A percentile compares a stretch with the other conserved stretches of the same genome.
Evolutionary conservation across 2,113 vertebrate species (phyloP).

Genomic region (Merops nubicus): DNA sequence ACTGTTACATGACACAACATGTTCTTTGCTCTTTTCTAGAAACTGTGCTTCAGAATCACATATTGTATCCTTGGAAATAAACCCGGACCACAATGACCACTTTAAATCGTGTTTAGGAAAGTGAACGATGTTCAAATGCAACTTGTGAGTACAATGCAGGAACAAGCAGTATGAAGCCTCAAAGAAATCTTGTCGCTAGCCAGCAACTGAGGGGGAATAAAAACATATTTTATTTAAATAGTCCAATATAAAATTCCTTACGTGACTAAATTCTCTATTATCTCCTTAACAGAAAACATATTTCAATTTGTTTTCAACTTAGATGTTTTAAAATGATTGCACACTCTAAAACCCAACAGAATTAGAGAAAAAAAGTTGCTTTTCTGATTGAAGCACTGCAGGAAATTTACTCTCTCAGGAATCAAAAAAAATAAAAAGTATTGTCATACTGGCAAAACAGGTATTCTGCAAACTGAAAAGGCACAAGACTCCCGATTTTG

Average conservation of each 20-base stretch:
- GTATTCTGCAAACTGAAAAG: slow-evolving; percentile 70
- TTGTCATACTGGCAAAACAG: slow-evolving; percentile 44
- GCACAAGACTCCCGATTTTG: slow-evolving; percentile 68
- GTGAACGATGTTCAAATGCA: slow-evolving; percentile 33
- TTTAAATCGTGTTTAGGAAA: slow-evolving; percentile 40
- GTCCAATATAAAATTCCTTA: slow-evolving; percentile 75
- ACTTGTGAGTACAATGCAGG: slow-evolving; percentile 59
- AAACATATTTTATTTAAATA: slow-evolving; percentile 76
- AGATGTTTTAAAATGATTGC: slow-evolving; percentile 69
- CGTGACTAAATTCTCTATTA: slow-evolving; percentile 62
- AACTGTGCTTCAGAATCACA: slow-evolving; percentile 57
- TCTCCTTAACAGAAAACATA: slow-evolving; percentile 66
- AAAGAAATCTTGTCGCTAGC: slow-evolving; percentile 41
- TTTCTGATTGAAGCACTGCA: slow-evolving; percentile 64
- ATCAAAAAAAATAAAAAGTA: not conserved
- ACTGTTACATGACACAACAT: slow-evolving; percentile 4
- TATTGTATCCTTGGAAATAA: slow-evolving; percentile 52
- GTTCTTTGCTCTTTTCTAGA: slow-evolving; percentile 55
- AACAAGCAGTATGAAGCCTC: slow-evolving; percentile 63
- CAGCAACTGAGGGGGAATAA: slow-evolving; percentile 60
- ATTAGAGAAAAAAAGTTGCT: slow-evolving; percentile 43
- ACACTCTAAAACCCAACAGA: slow-evolving; percentile 70
- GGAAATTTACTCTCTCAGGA: slow-evolving; percentile 52
- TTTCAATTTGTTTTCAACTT: slow-evolving; percentile 24
- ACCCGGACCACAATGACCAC: slow-evolving; percentile 26